Evolutionary conservation across 2,797 vertebrate genomes (phyloP).

Genomic region (Leuciscus waleckii): DNA sequence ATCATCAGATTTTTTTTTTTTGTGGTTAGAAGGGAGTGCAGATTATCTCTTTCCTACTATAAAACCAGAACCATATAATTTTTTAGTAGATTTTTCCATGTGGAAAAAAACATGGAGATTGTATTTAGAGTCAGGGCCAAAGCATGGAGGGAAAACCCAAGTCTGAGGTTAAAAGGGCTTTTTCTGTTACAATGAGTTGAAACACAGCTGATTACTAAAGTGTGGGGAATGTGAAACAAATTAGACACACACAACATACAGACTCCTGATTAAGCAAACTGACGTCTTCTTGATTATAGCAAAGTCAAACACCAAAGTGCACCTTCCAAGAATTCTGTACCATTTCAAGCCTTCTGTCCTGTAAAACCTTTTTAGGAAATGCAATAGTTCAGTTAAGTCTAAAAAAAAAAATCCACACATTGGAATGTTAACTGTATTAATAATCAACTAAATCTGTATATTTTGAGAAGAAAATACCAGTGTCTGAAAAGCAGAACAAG

Average conservation of each 20-base stretch:
- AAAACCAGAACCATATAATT: slow-evolving; percentile 64
- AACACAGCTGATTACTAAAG: slow-evolving; percentile 40
- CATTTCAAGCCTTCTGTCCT: not conserved
- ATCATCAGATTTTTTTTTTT: slow-evolving; percentile 21
- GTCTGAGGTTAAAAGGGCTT: slow-evolving; percentile 56
- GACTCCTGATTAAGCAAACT: not conserved
- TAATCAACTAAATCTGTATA: not conserved
- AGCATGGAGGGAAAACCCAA: slow-evolving; percentile 58
- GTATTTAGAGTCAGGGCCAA: slow-evolving; percentile 42
- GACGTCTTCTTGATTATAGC: not conserved
- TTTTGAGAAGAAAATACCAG: not conserved
- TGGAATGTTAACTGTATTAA: not conserved
- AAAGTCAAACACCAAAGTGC: not conserved
- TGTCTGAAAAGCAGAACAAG: not conserved
- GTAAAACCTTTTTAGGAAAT: not conserved
- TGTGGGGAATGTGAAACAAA: not conserved
- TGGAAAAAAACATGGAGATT: slow-evolving; percentile 37
- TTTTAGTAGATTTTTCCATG: slow-evolving; percentile 64
- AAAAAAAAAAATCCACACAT: not conserved
- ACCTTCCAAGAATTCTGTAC: slow-evolving; percentile 4
- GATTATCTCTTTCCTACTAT: slow-evolving; percentile 52
- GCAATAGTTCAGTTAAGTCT: not conserved
- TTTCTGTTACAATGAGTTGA: slow-evolving; percentile 41
- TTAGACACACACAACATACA: not conserved
- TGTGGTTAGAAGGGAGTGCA: slow-evolving; percentile 13